These are phyloP conservation scores for Zoanthus solanderi DNA, from an alignment of 92 coral and sea anemone species.

Conservation along the genomic window DNA sequence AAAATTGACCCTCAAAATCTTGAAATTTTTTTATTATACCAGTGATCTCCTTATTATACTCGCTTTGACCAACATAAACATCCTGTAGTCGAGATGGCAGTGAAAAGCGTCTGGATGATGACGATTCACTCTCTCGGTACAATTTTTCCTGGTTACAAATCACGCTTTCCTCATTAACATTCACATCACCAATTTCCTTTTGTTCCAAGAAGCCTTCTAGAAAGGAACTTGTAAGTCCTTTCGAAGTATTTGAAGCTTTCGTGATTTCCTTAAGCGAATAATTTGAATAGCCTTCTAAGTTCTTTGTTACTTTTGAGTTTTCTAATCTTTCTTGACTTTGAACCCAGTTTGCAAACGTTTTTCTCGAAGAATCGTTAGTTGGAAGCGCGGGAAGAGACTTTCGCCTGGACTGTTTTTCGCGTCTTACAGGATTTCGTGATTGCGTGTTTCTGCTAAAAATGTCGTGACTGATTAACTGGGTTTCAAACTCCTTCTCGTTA, in stretches of 20 bases:
- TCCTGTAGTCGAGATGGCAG: constrained; percentile 37
- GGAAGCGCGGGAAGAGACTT: constrained; percentile 24
- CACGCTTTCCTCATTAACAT: background rate
- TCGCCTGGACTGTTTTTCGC: constrained; percentile 22
- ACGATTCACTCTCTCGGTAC: background rate
- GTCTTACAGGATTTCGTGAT: constrained; percentile 16
- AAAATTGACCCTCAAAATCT: background rate
- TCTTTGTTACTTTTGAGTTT: background rate
- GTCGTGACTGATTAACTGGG: constrained; percentile 17
- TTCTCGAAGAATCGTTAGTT: background rate
- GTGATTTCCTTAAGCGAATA: background rate
- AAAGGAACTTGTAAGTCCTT: constrained; percentile 22
- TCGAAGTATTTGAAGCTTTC: background rate
- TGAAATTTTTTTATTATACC: constrained; percentile 14
- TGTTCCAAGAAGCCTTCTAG: constrained; percentile 9
- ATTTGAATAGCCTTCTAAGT: background rate
- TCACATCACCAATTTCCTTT: constrained; percentile 25
- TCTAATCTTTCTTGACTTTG: constrained; percentile 11
- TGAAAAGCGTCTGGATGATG: constrained; percentile 11
- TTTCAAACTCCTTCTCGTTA: background rate
- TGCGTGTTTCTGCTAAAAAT: constrained; percentile 9
- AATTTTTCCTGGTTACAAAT: constrained; percentile 12
- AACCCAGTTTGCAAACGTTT: constrained; percentile 12
- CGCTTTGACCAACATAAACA: background rate
- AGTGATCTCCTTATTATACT: background rate